Evolutionary conservation across 2,113 vertebrate species (phyloP).

Genomic region (Entomyzon cyanotis): DNA sequence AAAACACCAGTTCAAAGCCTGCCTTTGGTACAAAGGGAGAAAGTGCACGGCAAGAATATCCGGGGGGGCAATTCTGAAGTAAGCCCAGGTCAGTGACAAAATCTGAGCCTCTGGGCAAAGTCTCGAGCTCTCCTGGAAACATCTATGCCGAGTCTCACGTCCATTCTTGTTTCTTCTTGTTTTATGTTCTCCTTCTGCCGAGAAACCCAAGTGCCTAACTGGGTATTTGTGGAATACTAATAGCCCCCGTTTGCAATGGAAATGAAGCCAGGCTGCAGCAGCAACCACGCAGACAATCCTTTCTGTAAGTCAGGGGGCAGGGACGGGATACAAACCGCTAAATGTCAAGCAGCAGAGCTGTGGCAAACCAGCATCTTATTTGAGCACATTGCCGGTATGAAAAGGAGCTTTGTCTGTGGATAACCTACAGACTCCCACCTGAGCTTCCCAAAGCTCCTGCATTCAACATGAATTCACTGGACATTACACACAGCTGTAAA

Average conservation of each 20-base stretch:
- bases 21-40: not conserved
- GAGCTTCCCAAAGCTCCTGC: not conserved
- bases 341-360: not conserved
- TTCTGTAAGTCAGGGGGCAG: not conserved
- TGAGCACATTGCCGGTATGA: not conserved
- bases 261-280: not conserved
- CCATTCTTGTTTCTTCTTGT: not conserved
- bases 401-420: not conserved
- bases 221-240: slow-evolving; percentile 1
- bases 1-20: not conserved
- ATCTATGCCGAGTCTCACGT: not conserved
- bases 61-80: not conserved
- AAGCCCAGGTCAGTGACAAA: not conserved
- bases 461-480: not conserved
- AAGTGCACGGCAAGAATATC: not conserved
- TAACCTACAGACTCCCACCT: not conserved
- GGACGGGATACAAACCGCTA: not conserved
- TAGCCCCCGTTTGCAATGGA: not conserved
- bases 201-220: not conserved
- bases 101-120: not conserved
- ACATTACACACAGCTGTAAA: not conserved
- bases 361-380: not conserved
- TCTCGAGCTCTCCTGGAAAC: not conserved
- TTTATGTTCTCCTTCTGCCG: not conserved
- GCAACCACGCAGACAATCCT: not conserved